Percentiles rank a stretch among this genome's conserved stretches.
Evolutionary conservation across 2,113 vertebrate species (phyloP).

Genomic region (Elephas maximus): DNA sequence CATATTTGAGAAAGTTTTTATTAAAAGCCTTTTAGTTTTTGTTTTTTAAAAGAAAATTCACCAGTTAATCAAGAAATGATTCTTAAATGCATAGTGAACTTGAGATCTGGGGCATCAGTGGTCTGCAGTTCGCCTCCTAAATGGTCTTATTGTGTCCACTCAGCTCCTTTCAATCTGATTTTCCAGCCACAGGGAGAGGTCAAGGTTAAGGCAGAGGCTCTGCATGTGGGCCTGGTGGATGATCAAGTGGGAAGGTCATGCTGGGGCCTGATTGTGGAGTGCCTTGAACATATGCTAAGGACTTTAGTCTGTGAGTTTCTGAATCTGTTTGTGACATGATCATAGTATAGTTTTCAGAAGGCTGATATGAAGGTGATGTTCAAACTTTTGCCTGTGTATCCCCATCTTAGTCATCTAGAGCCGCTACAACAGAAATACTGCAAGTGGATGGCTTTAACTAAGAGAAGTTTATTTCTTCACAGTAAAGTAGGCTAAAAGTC

Average conservation of each 20-base stretch:
- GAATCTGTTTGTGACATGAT: neutral
- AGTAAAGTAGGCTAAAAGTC: no score
- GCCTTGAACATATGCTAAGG: neutral
- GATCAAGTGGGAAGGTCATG: neutral
- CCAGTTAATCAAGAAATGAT: neutral
- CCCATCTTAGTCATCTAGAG: no score
- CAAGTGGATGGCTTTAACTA: no score
- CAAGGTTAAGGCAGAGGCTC: neutral
- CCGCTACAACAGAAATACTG: no score
- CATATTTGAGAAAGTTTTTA: conserved; percentile 55
- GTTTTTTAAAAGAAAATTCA: neutral
- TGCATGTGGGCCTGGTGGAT: neutral
- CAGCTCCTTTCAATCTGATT: neutral
- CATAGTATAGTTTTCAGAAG: conserved; percentile 11
- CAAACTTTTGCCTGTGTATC: conserved; percentile 20
- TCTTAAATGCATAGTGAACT: neutral
- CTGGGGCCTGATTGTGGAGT: neutral
- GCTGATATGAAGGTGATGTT: neutral
- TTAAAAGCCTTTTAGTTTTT: conserved; percentile 51
- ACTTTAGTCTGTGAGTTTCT: neutral
- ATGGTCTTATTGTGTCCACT: neutral
- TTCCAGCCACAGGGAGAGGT: neutral
- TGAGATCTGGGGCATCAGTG: neutral
- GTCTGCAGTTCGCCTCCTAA: neutral
- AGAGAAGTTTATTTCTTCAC: no score